Conservation (phyloP, 1,140 invertebrate species). For the Neotoxoptera formosana region DNA sequence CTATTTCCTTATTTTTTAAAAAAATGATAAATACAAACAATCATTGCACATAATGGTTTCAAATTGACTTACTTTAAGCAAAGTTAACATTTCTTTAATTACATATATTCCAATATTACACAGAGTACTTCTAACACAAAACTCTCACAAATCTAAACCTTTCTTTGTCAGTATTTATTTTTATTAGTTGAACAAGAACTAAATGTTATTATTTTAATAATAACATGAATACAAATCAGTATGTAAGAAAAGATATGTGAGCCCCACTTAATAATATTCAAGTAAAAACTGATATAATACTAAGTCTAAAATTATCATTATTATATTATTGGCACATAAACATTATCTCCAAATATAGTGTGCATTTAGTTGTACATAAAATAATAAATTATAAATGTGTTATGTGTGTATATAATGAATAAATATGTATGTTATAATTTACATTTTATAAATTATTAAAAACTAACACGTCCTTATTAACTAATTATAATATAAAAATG, state of each 20-base stretch:
- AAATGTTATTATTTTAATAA: neutral
- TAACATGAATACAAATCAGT: conserved; percentile 29
- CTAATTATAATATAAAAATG: conserved; percentile 53
- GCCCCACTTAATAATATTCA: conserved; percentile 39
- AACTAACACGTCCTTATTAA: conserved; percentile 26
- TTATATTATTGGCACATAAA: conserved; percentile 52
- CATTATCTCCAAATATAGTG: conserved; percentile 27
- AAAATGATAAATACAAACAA: conserved; percentile 2
- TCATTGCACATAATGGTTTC: conserved; percentile 51
- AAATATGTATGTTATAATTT: conserved; percentile 25
- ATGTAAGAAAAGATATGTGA: conserved; percentile 48
- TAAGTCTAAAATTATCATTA: conserved; percentile 33
- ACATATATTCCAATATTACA: conserved; percentile 15
- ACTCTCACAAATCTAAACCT: neutral
- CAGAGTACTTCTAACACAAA: neutral
- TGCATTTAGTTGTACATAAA: conserved; percentile 38
- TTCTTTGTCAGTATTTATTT: neutral
- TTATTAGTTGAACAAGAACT: neutral
- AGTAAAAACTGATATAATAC: conserved; percentile 37
- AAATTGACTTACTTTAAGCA: conserved; percentile 45
- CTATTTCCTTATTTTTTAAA: conserved; percentile 30
- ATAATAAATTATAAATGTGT: conserved; percentile 41
- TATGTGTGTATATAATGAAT: conserved; percentile 34
- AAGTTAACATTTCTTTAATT: conserved; percentile 22
- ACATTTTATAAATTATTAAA: conserved; percentile 48